Base-by-base conservation (phyloP, 2,113 vertebrate species). In the Trochalopteron elliotii region DNA sequence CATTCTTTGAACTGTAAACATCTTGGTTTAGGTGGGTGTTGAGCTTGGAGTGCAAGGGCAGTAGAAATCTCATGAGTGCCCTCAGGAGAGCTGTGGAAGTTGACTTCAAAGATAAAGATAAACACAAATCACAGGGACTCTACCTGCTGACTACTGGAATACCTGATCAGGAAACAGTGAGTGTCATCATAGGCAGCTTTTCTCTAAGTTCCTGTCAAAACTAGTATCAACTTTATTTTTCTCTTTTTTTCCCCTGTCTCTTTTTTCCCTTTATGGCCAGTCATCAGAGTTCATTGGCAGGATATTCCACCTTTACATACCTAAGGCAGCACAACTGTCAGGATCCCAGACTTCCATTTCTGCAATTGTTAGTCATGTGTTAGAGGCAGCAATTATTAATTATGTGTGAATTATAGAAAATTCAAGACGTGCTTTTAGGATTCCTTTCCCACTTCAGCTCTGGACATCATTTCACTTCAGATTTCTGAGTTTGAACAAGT, bases 81-180 rank as follows among this genome's bases (percentile, higher is more conserved):
- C 94, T 99, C 50, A 97, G 96, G 87, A 97, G 94, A 85, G 97
- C 96, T 11, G 50, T 98, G 53, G 98, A 98, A 92, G 89, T 97
- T 55, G 98, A 98, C 80, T 96, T 98, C 69, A 97, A 91, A 94
- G 97, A 97, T 69, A 98, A 95, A 80, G 97, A 97, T 31, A 95
- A 91, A 30, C 69, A 97, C 15, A 85, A 93, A 27, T 98, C 98
- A 1, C 98, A 98, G 59, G 98, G 98, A 37, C 87, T 99, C 65
- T 99, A 98, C 89, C 95, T 99, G 50, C 96, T 99, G 87, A 98
- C 98, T 2, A 98, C 98, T 39, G 98, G 98, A 72, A 63, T 98
- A 65, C 98, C 98, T 17, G 98, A 99, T 95, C 98, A 99, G 95
- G 98, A 98, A 39, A 80, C 92, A 96, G 99, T 99, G 60, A 61